Evolutionary conservation across 2,797 vertebrate species (phyloP).

Genomic region (Anguilla megastoma): DNA sequence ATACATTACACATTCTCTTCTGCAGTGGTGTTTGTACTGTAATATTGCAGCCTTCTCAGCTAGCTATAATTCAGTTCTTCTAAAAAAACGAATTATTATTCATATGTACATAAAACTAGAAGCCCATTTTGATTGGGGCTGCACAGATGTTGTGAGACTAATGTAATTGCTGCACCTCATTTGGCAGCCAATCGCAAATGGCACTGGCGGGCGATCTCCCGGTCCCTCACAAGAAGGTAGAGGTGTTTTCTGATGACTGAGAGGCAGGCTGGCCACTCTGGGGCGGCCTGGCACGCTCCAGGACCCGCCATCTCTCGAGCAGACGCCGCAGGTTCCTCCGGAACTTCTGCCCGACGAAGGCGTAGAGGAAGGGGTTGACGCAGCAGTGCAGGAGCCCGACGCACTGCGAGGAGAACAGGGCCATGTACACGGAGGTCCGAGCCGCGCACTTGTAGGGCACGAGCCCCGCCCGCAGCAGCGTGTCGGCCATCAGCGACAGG

Average conservation of each 20-base stretch:
- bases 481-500: conserved; percentile 60
- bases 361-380: conserved; percentile 71
- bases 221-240: conserved; percentile 59
- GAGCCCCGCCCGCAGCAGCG: conserved; percentile 59
- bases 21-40: neutral
- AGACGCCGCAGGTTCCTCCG: conserved; percentile 49
- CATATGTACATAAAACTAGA: neutral
- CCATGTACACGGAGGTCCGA: conserved; percentile 56
- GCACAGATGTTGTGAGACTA: neutral
- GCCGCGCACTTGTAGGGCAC: conserved; percentile 52
- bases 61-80: neutral
- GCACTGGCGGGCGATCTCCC: neutral
- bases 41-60: neutral
- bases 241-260: conserved; percentile 59
- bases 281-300: conserved; percentile 25
- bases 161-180: neutral
- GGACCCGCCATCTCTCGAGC: conserved; percentile 45
- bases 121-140: neutral
- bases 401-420: conserved; percentile 63
- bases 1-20: neutral
- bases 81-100: neutral
- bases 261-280: conserved; percentile 59
- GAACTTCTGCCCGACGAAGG: conserved; percentile 71
- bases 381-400: conserved; percentile 71
- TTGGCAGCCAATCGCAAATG: neutral